Base-by-base conservation (phyloP, 2,888 invertebrate species). In the Habrosyne pyritoides region DNA sequence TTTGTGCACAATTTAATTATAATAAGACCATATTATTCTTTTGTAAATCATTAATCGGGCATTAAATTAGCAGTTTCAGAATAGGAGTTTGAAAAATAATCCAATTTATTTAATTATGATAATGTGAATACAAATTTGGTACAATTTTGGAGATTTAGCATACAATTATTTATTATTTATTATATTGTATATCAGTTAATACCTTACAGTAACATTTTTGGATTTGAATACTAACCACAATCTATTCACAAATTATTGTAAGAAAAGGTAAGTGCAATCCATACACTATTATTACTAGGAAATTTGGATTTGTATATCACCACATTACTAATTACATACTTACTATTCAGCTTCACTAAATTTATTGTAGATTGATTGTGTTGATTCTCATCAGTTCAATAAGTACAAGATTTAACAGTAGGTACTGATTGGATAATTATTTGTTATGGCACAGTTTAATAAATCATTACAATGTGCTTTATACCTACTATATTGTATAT, bases 281-380 rank as follows among this genome's bases (percentile, higher is more conserved):
- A 42, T 42, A 18, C 42, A 24, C 24, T 26, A 49, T 24, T 49
- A 49, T 8, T 49, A 26, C 49, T 49, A 50, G n/a, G n/a, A 51
- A 42, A 42, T 42, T 42, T 42, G 42, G 42, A 42, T 42, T 42
- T 42, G 14, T 54, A 56, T 57, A 55, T 56, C 57, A 59, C 53
- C 56, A 53, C 47, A 46, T 47, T 57, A 57, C 18, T 53, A 53
- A 21, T 54, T 51, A 53, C 22, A 51, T 54, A 47, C 52, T 56
- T 64, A 61, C 62, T 62, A 64, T 53, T 55, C 53, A 64, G 68
- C 69, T 73, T 71, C 69, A 73, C 67, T 64, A 62, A 69, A 62
- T 54, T 50, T 52, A 51, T 18, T 42, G 14, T 14, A 8, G 14
- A 12, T 36, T 33, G n/a, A 36, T 8, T 42, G 18, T 18, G 42